Evolutionary conservation across 2,113 vertebrate species (phyloP).

Genomic region (Pampusana beccarii): DNA sequence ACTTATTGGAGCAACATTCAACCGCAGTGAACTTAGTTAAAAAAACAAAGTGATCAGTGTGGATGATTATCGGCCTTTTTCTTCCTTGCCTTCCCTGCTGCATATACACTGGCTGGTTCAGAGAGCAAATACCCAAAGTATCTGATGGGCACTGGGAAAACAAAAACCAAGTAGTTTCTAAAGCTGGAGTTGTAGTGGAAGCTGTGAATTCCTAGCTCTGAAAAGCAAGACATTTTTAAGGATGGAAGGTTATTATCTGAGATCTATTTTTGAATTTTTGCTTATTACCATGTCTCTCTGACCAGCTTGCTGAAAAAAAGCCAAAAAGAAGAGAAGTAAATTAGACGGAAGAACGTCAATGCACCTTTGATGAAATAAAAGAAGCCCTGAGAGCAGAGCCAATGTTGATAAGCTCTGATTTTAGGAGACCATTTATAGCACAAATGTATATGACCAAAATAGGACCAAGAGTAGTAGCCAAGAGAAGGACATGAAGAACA

Average conservation of each 20-base stretch:
- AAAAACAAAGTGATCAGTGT: not conserved
- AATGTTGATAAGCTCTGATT: constrained; percentile 53
- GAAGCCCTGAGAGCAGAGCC: constrained; percentile 4
- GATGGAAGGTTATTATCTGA: constrained; percentile 9
- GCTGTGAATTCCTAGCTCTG: not conserved
- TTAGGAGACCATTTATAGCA: constrained; percentile 49
- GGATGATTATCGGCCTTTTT: not conserved
- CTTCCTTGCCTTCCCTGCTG: not conserved
- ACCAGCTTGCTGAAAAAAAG: not conserved
- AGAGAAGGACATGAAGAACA: constrained; percentile 23
- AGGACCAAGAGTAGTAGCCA: constrained; percentile 2
- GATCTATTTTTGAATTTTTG: constrained; percentile 45
- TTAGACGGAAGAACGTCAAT: constrained; percentile 26
- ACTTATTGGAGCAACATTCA: not conserved
- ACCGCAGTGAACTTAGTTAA: not conserved
- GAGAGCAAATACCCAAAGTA: not conserved
- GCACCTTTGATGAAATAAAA: constrained; percentile 45
- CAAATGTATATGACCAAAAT: constrained; percentile 51
- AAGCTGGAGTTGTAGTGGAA: not conserved
- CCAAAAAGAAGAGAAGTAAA: constrained; percentile 21
- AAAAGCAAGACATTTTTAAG: constrained; percentile 16
- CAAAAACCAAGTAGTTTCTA: not conserved
- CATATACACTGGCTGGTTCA: not conserved
- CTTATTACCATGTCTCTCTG: constrained; percentile 22
- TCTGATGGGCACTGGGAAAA: not conserved